Base-by-base conservation (phyloP, 2,888 invertebrate species). In the Coelopa pilipes region DNA sequence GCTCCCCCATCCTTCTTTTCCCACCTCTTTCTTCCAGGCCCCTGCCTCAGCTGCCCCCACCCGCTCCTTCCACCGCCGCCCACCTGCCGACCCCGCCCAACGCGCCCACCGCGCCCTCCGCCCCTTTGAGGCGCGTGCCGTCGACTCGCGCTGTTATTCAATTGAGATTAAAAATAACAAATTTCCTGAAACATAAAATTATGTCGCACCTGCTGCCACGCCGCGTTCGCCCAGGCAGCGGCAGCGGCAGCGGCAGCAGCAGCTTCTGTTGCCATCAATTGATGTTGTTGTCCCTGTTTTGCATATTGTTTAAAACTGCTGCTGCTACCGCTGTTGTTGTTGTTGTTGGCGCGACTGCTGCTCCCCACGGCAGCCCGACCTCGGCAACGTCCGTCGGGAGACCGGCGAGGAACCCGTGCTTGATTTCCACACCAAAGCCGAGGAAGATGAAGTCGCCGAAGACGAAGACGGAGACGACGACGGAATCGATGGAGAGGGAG, bases 161-260 rank as follows among this genome's bases (percentile, higher is more conserved):
- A 71, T 71, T 71, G 63, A 71, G 71, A 71, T 65, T 65, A 71
- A 71, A 65, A 65, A 71, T 71, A 71, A 71, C 63, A 71, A 63
- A 71, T 71, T 71, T 71, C 71, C 65, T 71, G 62, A 62, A 63
- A 69, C 53, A 55, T 65, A 49, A 65, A 73, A 73, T 69, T 69
- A 69, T 73, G 65, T 63, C 63, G 65, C 69, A 69, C 50, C 73
- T 62, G 60, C 73, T 68, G 68, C 73, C 50, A 68, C 9, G 53
- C 63, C 45, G 65, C 71, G 65, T 65, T 47, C 65, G 45, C 65
- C 71, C 53, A 46, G 45, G 63, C 17, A 53, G 24, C 46, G 55
- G 11, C 68, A 69, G n/a, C 57, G 21, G 24, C 53, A 70, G 15
- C 46, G 47, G 59, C 24, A 19, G 70, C 59, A 50, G 21, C 19